These are phyloP conservation scores for Diphyllodes magnificus DNA, from an alignment of 2,113 vertebrate species.

Conservation along the genomic window DNA sequence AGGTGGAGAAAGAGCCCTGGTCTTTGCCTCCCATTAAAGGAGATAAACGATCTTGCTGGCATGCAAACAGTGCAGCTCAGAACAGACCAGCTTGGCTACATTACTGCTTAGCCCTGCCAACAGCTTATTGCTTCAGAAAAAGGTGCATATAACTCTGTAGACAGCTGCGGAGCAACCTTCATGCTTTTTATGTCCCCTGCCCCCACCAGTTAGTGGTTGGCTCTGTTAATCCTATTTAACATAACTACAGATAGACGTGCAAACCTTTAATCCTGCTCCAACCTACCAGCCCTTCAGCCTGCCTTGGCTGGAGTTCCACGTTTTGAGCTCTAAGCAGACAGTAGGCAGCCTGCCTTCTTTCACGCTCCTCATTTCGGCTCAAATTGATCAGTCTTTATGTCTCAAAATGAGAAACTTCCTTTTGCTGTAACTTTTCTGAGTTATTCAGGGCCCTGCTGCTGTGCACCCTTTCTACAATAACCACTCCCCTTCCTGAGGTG, in stretches of 20 bases:
- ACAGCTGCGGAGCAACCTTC: not conserved
- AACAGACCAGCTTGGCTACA: not conserved
- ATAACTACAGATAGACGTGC: not conserved
- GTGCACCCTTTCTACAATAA: not conserved
- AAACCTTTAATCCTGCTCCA: not conserved
- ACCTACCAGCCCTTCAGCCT: not conserved
- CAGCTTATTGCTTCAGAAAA: not conserved
- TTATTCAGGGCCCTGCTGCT: not conserved
- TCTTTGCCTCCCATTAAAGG: not conserved
- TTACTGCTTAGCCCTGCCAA: not conserved
- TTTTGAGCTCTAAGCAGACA: not conserved
- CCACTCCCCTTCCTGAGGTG: rapidly evolving
- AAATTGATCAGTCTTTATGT: not conserved
- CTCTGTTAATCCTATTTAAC: slow-evolving; percentile 1
- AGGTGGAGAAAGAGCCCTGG: not conserved
- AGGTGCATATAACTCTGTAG: not conserved
- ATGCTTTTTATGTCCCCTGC: not conserved
- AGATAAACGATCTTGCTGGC: not conserved
- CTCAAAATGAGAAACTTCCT: not conserved
- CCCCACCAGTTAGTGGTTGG: not conserved
- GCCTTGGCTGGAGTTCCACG: not conserved
- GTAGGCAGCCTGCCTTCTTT: not conserved
- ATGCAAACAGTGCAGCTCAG: not conserved
- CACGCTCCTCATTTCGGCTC: not conserved
- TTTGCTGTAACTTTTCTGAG: not conserved